Evolutionary conservation across 2,113 vertebrate species (phyloP).

Genomic region (Lagopus leucura): DNA sequence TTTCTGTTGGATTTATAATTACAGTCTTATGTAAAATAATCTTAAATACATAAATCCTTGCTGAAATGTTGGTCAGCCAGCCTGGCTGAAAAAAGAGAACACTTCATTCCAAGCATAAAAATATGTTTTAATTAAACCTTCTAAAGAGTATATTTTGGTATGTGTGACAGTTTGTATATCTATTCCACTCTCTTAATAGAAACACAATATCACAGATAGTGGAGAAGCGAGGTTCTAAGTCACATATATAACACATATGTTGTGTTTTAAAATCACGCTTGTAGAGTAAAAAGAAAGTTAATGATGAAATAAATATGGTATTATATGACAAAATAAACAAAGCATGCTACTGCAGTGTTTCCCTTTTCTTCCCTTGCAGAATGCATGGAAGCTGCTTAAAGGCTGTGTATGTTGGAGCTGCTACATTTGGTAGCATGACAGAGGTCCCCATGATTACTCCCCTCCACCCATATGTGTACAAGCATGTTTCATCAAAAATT

Average conservation of each 20-base stretch:
- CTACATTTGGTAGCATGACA: not conserved
- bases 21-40: not conserved
- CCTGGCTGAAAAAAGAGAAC: not conserved
- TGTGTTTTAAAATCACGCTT: not conserved
- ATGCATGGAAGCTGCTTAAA: not conserved
- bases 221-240: not conserved
- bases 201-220: not conserved
- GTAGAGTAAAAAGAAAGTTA: not conserved
- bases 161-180: not conserved
- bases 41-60: not conserved
- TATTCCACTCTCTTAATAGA: rapidly evolving
- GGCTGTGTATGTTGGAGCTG: not conserved
- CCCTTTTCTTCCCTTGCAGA: not conserved
- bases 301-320: not conserved
- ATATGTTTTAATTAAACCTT: not conserved
- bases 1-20: not conserved
- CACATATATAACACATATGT: not conserved
- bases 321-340: not conserved
- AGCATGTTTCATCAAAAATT: not conserved
- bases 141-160: not conserved
- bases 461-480: not conserved
- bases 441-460: not conserved
- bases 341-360: not conserved
- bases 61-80: not conserved
- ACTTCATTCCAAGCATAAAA: not conserved